phyloP scores from a whole-genome alignment of 2,888 invertebrate species.

The Hydrotaea diabolus region DNA sequence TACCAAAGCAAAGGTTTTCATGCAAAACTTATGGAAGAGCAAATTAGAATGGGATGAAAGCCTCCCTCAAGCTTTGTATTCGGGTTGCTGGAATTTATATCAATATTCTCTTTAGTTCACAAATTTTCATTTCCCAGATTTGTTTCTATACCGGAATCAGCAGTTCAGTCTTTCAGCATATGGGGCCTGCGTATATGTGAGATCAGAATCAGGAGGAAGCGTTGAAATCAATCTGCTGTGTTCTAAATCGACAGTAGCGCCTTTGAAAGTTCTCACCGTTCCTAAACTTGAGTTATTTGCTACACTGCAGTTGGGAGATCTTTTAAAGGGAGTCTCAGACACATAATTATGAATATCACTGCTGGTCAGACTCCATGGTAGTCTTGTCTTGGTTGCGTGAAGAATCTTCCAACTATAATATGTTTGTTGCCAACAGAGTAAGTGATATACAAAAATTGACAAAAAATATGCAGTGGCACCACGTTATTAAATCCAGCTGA shows the following conservation, averaged over 20 bases:
- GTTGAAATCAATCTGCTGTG: conserved; percentile 9
- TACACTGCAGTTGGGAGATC: conserved; percentile 38
- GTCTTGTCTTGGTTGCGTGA: conserved; percentile 52
- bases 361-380: conserved; percentile 56
- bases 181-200: conserved; percentile 37
- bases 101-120: not conserved
- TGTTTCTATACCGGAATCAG: conserved; percentile 2
- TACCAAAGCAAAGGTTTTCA: no score
- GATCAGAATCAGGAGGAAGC: not conserved
- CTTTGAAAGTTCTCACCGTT: conserved; percentile 52
- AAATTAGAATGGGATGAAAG: not conserved
- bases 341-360: conserved; percentile 22
- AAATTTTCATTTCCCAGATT: no score
- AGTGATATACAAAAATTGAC: conserved; percentile 51
- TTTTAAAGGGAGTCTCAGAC: not conserved
- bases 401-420: conserved; percentile 45
- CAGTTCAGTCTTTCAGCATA: conserved; percentile 36
- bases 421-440: conserved; percentile 52
- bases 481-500: conserved; percentile 17
- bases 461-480: no score
- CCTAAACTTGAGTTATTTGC: conserved; percentile 63
- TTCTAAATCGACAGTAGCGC: conserved; percentile 43
- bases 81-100: not conserved
- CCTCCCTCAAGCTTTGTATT: not conserved
- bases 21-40: not conserved